Base-by-base conservation (phyloP, 2,113 vertebrate species). In the Gallinago jamesoni region DNA sequence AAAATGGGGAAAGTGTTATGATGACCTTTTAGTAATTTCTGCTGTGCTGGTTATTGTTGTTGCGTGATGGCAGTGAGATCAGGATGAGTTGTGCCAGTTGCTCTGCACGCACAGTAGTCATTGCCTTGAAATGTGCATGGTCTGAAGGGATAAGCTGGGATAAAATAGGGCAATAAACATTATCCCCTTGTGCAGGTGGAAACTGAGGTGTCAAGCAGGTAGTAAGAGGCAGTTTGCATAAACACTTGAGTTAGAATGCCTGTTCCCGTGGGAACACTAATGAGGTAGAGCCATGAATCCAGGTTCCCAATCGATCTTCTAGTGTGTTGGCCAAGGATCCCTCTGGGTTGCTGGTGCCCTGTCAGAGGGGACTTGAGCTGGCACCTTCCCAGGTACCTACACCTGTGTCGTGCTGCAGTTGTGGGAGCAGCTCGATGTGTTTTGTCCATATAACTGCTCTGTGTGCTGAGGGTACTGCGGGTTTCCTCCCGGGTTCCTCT, bases 21-120 rank as follows among this genome's bases (percentile, higher is more conserved):
- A 30, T 83, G 7, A 56, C 13, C 0, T 16, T 84, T 67, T 60
- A 63, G 43, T 47, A 9, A 6, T 53, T 83, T 41, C 9, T 85
- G n/a, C 12, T 56, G 14, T 41, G 7, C 6, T 24, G 62, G 27
- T 23, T 57, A 12, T 41, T 55, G 8, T 17, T 62, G 17, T 63
- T 68, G 17, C 47, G 2, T 22, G 45, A 24, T 4, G 20, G 35
- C 75, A 37, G 39, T 31, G 73, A 59, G 43, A 30, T 43, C 8
- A 18, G 6, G 2, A 4, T 10, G 50, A 66, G 7, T 41, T 62
- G 16, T 45, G 18, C 39, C 27, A 13, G 23, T 45, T 59, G 9
- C 14, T 85, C n/a, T 3, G 10, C 0, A 0, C 2, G 2, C 1
- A 2, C 1, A 17, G 23, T 5, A 63, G 14, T 2, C 13, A 5